Conservation (phyloP, 2,113 vertebrate genomes). For the Rhabdornis inornatus region DNA sequence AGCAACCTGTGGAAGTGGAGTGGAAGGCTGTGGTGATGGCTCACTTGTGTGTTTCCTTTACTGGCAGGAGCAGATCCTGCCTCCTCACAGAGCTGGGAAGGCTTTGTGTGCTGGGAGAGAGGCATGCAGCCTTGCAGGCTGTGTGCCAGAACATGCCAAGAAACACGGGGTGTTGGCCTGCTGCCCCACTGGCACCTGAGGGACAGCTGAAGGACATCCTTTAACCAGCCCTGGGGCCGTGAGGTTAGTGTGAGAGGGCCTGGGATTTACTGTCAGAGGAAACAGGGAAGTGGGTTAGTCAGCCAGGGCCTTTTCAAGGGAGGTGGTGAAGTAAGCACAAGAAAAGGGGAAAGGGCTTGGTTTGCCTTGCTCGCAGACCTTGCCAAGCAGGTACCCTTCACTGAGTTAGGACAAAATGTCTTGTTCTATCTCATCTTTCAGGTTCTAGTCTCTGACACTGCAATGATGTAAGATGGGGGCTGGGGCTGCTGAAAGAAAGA, state of each 20-base stretch:
- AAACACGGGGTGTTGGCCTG: fast-evolving
- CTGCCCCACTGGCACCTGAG: background rate
- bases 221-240: background rate
- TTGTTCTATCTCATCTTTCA: background rate
- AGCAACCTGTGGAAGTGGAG: background rate
- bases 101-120: background rate
- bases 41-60: background rate
- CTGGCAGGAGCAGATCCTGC: background rate
- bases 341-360: background rate
- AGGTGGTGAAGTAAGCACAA: background rate
- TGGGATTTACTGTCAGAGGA: background rate
- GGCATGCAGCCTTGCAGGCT: fast-evolving
- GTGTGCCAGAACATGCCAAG: background rate
- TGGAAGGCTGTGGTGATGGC: background rate
- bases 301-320: background rate
- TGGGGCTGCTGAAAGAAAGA: background rate
- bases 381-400: background rate
- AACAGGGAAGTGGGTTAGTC: background rate
- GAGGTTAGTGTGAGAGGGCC: background rate
- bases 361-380: background rate
- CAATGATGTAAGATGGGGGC: background rate
- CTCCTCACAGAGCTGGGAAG: background rate
- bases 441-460: background rate
- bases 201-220: background rate
- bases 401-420: background rate